Conservation (phyloP, 2,797 vertebrate species). For the Gymnodraco acuticeps region DNA sequence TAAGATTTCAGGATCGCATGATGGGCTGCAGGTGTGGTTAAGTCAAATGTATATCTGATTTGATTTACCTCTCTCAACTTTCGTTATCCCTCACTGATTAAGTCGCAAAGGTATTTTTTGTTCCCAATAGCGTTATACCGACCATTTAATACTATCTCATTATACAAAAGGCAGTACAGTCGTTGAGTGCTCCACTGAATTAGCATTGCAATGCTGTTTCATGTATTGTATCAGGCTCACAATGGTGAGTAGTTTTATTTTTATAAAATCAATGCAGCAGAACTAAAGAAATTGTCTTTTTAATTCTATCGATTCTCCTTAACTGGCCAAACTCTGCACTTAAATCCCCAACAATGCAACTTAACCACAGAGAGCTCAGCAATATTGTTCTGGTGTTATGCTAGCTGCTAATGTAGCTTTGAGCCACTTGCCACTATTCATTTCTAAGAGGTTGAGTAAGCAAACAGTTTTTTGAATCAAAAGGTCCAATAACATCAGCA, state of each 20-base stretch:
- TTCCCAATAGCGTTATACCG: neutral
- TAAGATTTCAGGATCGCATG: slow-evolving; percentile 59
- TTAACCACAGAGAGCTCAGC: neutral
- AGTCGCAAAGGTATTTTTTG: neutral
- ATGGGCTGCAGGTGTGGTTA: neutral
- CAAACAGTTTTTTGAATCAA: slow-evolving; percentile 5
- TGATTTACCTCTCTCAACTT: neutral
- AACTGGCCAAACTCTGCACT: neutral
- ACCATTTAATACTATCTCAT: neutral
- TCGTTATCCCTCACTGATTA: slow-evolving; percentile 1
- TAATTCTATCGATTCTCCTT: neutral
- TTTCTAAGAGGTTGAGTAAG: neutral
- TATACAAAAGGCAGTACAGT: neutral
- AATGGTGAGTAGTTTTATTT: no score
- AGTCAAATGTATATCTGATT: neutral
- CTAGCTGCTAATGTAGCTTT: no score
- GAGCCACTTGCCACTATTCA: neutral
- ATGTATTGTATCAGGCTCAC: neutral
- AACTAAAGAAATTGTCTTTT: neutral
- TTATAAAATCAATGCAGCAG: no score
- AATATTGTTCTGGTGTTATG: no score
- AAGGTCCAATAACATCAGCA: neutral
- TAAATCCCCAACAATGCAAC: neutral
- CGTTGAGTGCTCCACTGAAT: neutral
- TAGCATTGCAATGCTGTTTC: neutral